Base-by-base conservation (phyloP, 2,113 vertebrate species). In the Oreochromis aureus region DNA sequence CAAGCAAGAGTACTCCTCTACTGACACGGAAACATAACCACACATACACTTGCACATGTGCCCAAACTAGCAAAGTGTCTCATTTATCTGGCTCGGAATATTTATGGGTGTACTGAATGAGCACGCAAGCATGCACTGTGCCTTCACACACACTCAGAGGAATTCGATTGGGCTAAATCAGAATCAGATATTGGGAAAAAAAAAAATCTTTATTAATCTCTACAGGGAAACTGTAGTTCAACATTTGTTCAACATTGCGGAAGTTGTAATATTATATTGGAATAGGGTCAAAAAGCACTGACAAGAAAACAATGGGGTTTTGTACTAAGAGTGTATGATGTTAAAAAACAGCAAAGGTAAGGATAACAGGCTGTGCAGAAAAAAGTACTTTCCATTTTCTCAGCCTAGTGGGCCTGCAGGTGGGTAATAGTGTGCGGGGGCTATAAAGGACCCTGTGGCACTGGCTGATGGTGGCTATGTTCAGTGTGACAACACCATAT, bases 401-500 rank as follows among this genome's bases (percentile, higher is more conserved):
- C 76, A 91, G 83, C 78, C 78, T 90, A 92, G 79, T 90, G 84
- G 91, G 85, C 24, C 87, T 89, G 73, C 36, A 87, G 92, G 85
- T 80, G 89, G 86, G 88, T 93, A 94, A 95, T 94, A 86, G 85
- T 94, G 87, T 94, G 48, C 22, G 0, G 53, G 80, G 87, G 59
- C 79, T 90, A 39, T 54, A 54, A 53, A 54, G 59, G 63, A 83
- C 73, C 88, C 84, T 84, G 84, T 89, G 89, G 86, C 87, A 86
- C 82, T 87, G 69, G 83, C 90, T 93, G 93, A 94, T 93, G 87
- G 86, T 82, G 66, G 85, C 81, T 90, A 91, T 81, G 82, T 80
- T 91, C 82, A 76, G 87, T 7, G 84, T 93, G 81, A 92, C 92
- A 93, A 93, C 89, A 85, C 89, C 80, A 92, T 73, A 87, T 87